Evolutionary conservation across 1,140 invertebrate genomes (phyloP).

Genomic region (Kradibia gibbosae): DNA sequence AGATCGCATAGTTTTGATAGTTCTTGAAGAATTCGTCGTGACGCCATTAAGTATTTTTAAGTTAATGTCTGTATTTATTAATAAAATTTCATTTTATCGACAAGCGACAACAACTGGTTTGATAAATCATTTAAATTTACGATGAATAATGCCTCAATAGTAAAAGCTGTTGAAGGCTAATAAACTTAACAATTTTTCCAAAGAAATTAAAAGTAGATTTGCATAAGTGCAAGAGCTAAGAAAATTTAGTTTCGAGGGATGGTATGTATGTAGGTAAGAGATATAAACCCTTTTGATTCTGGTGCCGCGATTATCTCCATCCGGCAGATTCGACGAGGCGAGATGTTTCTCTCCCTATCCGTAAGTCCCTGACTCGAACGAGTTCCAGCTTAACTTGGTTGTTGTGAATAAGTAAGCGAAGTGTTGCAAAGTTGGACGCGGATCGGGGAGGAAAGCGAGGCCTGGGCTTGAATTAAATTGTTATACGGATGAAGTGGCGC

Average conservation of each 20-base stretch:
- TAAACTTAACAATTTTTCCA: neutral
- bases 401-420: conserved; percentile 72
- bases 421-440: conserved; percentile 70
- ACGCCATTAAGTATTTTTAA: too few species aligned
- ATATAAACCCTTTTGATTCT: conserved; percentile 52
- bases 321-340: conserved; percentile 61
- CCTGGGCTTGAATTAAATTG: conserved; percentile 69
- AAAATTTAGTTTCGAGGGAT: neutral
- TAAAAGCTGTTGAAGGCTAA: neutral
- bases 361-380: conserved; percentile 55
- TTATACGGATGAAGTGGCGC: conserved; percentile 70
- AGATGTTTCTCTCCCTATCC: conserved; percentile 63
- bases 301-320: conserved; percentile 65
- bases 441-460: conserved; percentile 46
- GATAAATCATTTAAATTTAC: too few species aligned
- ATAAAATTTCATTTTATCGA: too few species aligned
- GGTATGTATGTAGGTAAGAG: conserved; percentile 17
- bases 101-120: too few species aligned
- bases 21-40: too few species aligned
- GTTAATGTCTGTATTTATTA: too few species aligned
- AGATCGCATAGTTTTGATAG: too few species aligned
- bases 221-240: neutral
- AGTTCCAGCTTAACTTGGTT: conserved; percentile 69
- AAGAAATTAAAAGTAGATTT: neutral
- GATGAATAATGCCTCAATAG: too few species aligned